phyloP scores from a whole-genome alignment of 2,888 invertebrate species.

The Romanomermis culicivorax region DNA sequence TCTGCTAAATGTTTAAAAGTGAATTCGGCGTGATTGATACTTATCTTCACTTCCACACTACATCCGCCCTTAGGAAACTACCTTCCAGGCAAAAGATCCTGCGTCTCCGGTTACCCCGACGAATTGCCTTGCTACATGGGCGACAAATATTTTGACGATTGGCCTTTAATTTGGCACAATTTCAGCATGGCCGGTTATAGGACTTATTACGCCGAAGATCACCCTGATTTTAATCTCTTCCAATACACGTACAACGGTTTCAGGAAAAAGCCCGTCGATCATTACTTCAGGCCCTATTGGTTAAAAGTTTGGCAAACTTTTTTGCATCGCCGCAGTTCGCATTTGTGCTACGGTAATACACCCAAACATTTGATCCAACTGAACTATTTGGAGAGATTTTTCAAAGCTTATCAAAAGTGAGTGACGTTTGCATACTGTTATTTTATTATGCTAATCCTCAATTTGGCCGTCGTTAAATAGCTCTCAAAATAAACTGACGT shows the following conservation, averaged over 20 bases:
- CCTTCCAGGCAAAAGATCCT: conserved; percentile 16
- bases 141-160: conserved; percentile 24
- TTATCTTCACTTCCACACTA: too few relatives aligned
- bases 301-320: conserved; percentile 24
- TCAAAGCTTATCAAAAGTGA: conserved; percentile 16
- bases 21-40: too few relatives aligned
- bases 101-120: conserved; percentile 3
- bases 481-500: too few relatives aligned
- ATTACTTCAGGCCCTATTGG: conserved; percentile 29
- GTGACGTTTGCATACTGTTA: neutral
- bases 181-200: conserved; percentile 24
- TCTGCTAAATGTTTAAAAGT: too few relatives aligned
- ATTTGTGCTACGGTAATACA: conserved; percentile 21
- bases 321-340: conserved; percentile 19
- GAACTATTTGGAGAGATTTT: conserved; percentile 26
- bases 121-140: conserved; percentile 16
- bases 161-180: conserved; percentile 30
- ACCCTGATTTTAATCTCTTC: conserved; percentile 30
- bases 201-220: conserved; percentile 32
- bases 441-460: too few relatives aligned
- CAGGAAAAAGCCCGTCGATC: conserved; percentile 27
- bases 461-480: too few relatives aligned
- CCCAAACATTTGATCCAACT: conserved; percentile 24
- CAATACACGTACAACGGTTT: conserved; percentile 30
- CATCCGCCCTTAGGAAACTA: too few relatives aligned